Conservation (phyloP, 2,888 invertebrate species). For the Oxyscelio sp. region DNA sequence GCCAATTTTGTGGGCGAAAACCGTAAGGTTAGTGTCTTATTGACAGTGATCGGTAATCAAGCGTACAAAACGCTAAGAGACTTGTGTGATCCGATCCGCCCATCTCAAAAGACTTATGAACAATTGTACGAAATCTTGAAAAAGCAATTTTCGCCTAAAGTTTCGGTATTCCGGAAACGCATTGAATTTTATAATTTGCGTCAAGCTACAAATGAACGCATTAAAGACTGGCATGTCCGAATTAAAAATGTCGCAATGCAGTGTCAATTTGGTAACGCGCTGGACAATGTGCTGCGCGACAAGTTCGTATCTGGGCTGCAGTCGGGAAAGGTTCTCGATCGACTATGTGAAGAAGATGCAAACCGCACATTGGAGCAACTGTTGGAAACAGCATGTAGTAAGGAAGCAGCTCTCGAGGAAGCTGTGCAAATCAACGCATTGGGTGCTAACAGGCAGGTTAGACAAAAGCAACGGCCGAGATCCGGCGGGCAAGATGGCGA, state of each 20-base stretch:
- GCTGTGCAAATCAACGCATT: slow-evolving; percentile 3
- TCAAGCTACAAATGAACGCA: no score
- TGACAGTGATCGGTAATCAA: slow-evolving; percentile 61
- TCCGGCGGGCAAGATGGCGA: no score
- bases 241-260: slow-evolving; percentile 77
- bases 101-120: no score
- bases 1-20: slow-evolving; percentile 62
- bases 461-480: no score
- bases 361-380: neutral
- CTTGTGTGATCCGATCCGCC: slow-evolving; percentile 73
- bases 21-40: slow-evolving; percentile 56
- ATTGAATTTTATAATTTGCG: no score
- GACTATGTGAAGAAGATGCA: neutral
- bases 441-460: no score
- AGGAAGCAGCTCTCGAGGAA: neutral
- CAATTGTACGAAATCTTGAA: no score
- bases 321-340: slow-evolving; percentile 38
- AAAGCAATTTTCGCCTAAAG: no score
- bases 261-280: slow-evolving; percentile 58
- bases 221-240: slow-evolving; percentile 78
- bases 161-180: no score
- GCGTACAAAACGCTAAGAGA: slow-evolving; percentile 68
- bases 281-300: slow-evolving; percentile 76
- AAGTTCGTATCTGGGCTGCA: slow-evolving; percentile 65
- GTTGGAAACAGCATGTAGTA: neutral